Base-by-base conservation (phyloP, 2,888 invertebrate species). In the Thymelicus sylvestris region DNA sequence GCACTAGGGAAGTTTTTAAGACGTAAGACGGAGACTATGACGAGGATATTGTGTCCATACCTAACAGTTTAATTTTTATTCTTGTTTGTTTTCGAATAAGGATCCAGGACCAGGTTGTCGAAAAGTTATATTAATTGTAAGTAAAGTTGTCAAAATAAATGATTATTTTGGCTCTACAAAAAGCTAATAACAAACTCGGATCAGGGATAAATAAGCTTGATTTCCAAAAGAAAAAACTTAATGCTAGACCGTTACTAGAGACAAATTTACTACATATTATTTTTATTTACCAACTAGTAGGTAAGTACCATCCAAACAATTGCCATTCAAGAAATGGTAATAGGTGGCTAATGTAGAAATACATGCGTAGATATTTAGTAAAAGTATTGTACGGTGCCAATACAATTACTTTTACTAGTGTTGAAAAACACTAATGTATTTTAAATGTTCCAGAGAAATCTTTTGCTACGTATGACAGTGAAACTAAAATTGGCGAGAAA, bases 341-440 rank as follows among this genome's bases (percentile, higher is more conserved):
- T 52, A 8, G 19, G 19, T 52, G 50, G 50, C 19, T 52, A 15
- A 15, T 52, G 15, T 19, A 52, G 31, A n/a, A 19, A 73, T 55
- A 50, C 8, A 10, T n/a, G 19, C 19, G 50, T 15, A 19, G 15
- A 8, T 52, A 15, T 52, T 15, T 52, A 52, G 50, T 15, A 52
- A 52, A 52, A 52, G 50, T 55, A 55, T 44, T 12, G 31, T 31
- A 31, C 31, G 55, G 55, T 55, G 55, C 24, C 55, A 55, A 19
- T 24, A 52, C 50, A 55, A 10, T 55, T 12, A 57, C 57, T 57
- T 57, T 57, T 57, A 57, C 57, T 57, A 4, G 31, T 13, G 38
- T 57, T 38, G 57, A 65, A 55, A 65, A 67, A 67, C 60, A 24
- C 41, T 67, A 61, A 67, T 60, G 19, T 61, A 13, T 67, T 67